Percentiles rank a stretch among this genome's conserved stretches.
Evolutionary conservation across 2,888 invertebrate genomes (phyloP).

Genomic region (Lepidocyrtoides sp.): DNA sequence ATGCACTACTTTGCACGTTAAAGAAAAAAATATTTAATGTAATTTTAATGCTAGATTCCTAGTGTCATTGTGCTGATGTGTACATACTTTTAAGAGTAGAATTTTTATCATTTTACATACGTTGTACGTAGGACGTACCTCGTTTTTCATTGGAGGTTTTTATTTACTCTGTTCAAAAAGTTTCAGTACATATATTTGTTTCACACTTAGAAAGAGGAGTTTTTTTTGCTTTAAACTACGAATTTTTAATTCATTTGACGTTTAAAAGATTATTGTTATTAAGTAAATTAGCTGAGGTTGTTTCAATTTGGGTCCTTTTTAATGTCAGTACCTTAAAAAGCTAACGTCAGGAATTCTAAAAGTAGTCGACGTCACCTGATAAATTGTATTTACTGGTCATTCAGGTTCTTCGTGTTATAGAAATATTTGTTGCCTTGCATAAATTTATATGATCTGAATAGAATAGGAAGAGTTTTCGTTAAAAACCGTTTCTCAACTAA

Average conservation of each 20-base stretch:
- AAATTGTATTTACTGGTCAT: constrained; percentile 63
- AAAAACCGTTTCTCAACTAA: constrained; percentile 58
- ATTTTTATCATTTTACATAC: constrained; percentile 36
- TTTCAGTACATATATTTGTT: neutral
- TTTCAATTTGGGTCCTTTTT: constrained; percentile 7
- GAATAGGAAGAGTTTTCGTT: constrained; percentile 52
- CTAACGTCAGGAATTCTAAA: neutral
- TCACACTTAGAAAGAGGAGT: constrained; percentile 38
- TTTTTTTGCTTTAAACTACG: neutral
- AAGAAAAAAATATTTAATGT: constrained; percentile 23
- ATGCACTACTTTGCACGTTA: neutral
- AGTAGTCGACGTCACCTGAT: constrained; percentile 22
- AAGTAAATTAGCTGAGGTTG: neutral
- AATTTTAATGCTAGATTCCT: constrained; percentile 30
- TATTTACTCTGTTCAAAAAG: neutral
- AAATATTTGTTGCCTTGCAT: constrained; percentile 63
- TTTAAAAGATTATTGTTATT: constrained; percentile 7
- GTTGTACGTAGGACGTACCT: too few species aligned
- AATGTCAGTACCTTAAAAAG: neutral
- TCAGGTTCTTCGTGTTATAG: constrained; percentile 27
- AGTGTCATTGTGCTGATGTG: constrained; percentile 37
- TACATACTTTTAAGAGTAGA: constrained; percentile 16
- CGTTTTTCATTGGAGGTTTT: constrained; percentile 14
- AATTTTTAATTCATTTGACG: constrained; percentile 5
- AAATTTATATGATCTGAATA: constrained; percentile 39